Base-by-base conservation (phyloP, 2,888 invertebrate genomes). In the Choristoneura rosaceana region DNA sequence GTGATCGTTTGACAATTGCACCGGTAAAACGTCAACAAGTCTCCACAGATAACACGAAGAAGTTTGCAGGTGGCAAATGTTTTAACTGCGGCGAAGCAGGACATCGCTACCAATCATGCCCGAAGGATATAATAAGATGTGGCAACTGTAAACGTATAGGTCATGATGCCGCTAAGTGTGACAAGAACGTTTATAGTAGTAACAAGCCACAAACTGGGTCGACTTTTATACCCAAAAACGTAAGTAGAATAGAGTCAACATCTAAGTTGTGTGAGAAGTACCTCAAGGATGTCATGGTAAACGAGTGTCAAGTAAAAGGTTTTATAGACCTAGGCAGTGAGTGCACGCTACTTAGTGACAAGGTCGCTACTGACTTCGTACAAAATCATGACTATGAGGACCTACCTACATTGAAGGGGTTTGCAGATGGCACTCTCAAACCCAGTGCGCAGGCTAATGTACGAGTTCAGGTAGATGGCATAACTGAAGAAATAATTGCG, bases 41-140 rank as follows among this genome's bases (percentile, higher is more conserved):
- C 1, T 41, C 41, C 38, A 9, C 9, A 41, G 9, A 41, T 41
- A 41, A 41, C 41, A 10, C 41, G 5, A 41, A 41, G 41, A 41
- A 41, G 8, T 41, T 41, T 10, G 8, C 10, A 14, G 61, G 14
- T 10, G 14, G 5, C 0, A 38, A 7, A 14, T 71, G 71, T 38
- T 71, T 43, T 59, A 71, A 71, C 34, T 71, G 66, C 41, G 61
- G 61, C 1, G 61, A 66, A 61, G 17, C 3, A 7, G 61, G 61
- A 15, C 60, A 71, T 34, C 10, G n/a, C 33, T 47, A 14, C 8
- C 34, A 38, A 5, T 15, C 34, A 0, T 70, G 70, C 8, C 33
- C 45, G 33, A 64, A 70, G 38, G 63, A 50, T 45, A 8, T 64
- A 10, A 17, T 64, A 41, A 64, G 38, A 38, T 70, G 65, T 10